Percentiles rank a stretch among this genome's conserved stretches.
These are phyloP conservation scores for Zapus hudsonius DNA, from an alignment of 2,113 vertebrate species.

Conservation along the genomic window DNA sequence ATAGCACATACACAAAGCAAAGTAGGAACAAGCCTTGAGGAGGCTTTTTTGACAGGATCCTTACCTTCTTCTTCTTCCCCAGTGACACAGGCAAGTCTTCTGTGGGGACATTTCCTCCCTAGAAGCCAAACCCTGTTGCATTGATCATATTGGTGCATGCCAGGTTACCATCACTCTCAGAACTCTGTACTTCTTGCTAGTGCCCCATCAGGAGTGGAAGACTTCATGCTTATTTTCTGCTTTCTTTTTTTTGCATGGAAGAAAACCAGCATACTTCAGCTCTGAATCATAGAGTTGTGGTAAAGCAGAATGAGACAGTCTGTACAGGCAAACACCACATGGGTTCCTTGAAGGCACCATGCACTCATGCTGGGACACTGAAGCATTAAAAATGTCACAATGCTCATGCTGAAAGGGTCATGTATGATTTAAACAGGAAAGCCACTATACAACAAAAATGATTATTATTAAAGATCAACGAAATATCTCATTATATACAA, in stretches of 20 bases:
- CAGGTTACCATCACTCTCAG: background rate
- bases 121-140: background rate
- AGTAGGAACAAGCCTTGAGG: background rate
- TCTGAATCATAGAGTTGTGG: slow-evolving; percentile 68
- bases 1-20: background rate
- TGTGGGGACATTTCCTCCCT: background rate
- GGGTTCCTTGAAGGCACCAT: slow-evolving; percentile 29
- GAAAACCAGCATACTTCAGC: slow-evolving; percentile 52
- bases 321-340: slow-evolving; percentile 51
- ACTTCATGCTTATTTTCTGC: slow-evolving; percentile 36
- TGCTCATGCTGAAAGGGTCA: background rate
- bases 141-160: background rate
- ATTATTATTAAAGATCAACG: background rate
- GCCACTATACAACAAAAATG: background rate
- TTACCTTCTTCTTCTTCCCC: background rate
- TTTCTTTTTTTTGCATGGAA: slow-evolving; percentile 54
- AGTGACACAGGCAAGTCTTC: background rate
- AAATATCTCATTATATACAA: background rate
- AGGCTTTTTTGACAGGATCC: background rate
- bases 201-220: background rate
- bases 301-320: slow-evolving; percentile 54
- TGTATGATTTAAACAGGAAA: slow-evolving; percentile 3
- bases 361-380: background rate
- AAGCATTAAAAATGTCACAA: background rate
- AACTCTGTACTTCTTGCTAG: background rate